A percentile compares a stretch with the other conserved stretches of the same genome.
phyloP scores from a whole-genome alignment of 1,140 invertebrate genomes.

The Drosophila pachea region DNA sequence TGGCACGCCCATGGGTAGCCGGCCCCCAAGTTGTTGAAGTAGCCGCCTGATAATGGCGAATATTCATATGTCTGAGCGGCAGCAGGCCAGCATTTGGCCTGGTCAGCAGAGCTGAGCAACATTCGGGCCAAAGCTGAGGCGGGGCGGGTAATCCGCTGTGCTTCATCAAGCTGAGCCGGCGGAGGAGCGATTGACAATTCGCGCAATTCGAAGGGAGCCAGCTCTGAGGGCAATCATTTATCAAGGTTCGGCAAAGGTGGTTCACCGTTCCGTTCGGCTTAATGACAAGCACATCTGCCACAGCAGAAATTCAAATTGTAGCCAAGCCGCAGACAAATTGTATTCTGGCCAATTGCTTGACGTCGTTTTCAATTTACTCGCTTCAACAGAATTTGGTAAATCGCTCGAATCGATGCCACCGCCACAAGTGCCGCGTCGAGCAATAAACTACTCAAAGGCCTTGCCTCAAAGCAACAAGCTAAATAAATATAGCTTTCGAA shows the following conservation, averaged over 20 bases:
- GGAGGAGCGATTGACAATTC: no score
- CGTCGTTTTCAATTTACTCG: constrained; percentile 23
- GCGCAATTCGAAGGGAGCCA: no score
- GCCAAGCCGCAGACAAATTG: constrained; percentile 26
- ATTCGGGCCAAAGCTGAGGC: background rate
- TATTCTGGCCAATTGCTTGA: constrained; percentile 29
- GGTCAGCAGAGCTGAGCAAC: constrained; percentile 13
- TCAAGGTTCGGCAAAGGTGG: no score
- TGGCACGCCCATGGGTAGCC: no score
- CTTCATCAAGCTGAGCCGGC: background rate
- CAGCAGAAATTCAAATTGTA: constrained; percentile 17
- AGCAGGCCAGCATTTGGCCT: constrained; percentile 7
- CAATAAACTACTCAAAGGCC: constrained; percentile 41
- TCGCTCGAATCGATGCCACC: constrained; percentile 35
- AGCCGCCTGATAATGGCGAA: constrained; percentile 31
- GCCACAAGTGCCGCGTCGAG: constrained; percentile 14
- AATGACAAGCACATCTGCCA: constrained; percentile 15
- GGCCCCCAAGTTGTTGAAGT: background rate
- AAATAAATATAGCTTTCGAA: constrained; percentile 40
- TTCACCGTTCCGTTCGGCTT: constrained; percentile 1
- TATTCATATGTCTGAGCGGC: constrained; percentile 23
- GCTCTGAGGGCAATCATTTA: no score
- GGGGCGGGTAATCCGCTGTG: no score
- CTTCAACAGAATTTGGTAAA: constrained; percentile 34
- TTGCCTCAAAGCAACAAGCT: constrained; percentile 39